Evolutionary conservation across 2,888 invertebrate species (phyloP).

Genomic region (Cataglyphis cursor): DNA sequence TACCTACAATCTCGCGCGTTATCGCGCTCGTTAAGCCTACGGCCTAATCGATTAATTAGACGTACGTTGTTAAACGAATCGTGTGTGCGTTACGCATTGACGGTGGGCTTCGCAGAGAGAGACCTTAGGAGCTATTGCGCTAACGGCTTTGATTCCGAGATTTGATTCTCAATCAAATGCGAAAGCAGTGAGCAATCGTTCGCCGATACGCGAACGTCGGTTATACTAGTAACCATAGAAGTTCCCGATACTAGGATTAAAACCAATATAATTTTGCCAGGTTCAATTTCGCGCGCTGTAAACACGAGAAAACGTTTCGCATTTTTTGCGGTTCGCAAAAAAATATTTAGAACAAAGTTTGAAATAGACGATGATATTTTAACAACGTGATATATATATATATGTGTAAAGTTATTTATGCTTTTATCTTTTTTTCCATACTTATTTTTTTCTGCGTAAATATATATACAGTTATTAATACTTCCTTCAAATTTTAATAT

Average conservation of each 20-base stretch:
- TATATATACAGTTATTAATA: background rate
- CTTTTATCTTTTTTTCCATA: background rate
- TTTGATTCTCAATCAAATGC: conserved; percentile 52
- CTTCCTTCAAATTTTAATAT: background rate
- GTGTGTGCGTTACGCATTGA: conserved; percentile 52
- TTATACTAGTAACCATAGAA: conserved; percentile 31
- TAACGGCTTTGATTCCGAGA: conserved; percentile 46
- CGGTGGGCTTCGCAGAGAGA: conserved; percentile 47
- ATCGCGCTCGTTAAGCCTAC: conserved; percentile 53
- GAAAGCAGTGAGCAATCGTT: conserved; percentile 54
- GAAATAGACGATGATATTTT: conserved; percentile 3
- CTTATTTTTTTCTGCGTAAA: background rate
- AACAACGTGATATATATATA: background rate
- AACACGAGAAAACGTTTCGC: background rate
- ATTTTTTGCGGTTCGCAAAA: background rate
- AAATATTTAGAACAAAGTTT: background rate
- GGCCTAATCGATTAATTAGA: conserved; percentile 57
- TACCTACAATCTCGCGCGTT: conserved; percentile 40
- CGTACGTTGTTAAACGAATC: conserved; percentile 53
- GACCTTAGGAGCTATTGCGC: conserved; percentile 52
- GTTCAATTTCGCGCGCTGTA: background rate
- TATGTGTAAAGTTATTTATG: background rate
- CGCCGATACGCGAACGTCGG: conserved; percentile 29
- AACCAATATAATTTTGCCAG: conserved; percentile 36
- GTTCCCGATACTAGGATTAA: conserved; percentile 32